Conservation (phyloP, 2,888 invertebrate genomes). For the Epiblema foenella region DNA sequence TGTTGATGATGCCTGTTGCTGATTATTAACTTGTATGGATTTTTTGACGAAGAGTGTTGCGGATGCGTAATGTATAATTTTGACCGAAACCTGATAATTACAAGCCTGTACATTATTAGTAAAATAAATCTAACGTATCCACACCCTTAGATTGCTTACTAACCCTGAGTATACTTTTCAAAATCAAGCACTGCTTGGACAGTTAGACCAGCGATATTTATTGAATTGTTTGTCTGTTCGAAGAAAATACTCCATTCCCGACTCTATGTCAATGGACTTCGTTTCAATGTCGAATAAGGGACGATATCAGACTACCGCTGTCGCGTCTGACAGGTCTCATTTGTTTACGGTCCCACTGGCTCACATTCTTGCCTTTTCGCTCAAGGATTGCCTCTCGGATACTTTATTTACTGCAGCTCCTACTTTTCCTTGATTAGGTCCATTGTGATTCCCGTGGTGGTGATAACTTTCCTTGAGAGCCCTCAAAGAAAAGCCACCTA, state of each 20-base stretch:
- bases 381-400: constrained; percentile 39
- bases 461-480: constrained; percentile 35
- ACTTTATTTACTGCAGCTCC: constrained; percentile 42
- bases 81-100: too few species aligned
- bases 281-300: background rate
- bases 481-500: too few species aligned
- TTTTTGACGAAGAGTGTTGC: too few species aligned
- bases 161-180: constrained; percentile 28
- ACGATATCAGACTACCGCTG: constrained; percentile 25
- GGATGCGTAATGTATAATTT: too few species aligned
- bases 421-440: constrained; percentile 40
- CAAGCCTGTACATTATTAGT: background rate
- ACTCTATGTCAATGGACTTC: constrained; percentile 10
- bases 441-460: constrained; percentile 42
- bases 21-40: too few species aligned
- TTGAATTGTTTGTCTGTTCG: constrained; percentile 40
- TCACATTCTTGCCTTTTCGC: constrained; percentile 42
- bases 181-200: constrained; percentile 34
- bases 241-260: constrained; percentile 6
- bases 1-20: too few species aligned
- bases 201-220: constrained; percentile 41
- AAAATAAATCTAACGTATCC: background rate
- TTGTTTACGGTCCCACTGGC: constrained; percentile 40
- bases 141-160: background rate
- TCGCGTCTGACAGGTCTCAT: constrained; percentile 39